Evolutionary conservation across 2,888 invertebrate species (phyloP).

Genomic region (Megastigmus dorsalis): DNA sequence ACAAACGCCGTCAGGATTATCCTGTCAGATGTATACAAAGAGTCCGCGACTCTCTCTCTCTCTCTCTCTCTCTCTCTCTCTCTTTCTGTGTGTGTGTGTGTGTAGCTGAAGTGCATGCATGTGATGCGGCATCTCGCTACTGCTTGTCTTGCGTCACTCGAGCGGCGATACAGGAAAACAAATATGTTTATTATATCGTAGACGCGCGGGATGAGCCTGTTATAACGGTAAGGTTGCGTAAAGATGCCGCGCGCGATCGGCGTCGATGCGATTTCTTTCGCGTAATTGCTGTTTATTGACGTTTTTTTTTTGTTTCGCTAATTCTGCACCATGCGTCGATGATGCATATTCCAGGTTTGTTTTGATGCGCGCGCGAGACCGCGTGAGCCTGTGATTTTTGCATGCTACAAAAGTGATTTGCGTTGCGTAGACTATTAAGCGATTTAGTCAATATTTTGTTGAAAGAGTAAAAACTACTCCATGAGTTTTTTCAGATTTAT

Average conservation of each 20-base stretch:
- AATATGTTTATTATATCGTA: constrained; percentile 27
- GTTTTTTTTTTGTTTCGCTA: too few relatives aligned
- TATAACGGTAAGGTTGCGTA: constrained; percentile 38
- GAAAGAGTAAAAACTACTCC: not conserved
- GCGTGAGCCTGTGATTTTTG: not conserved
- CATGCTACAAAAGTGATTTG: not conserved
- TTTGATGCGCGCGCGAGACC: not conserved
- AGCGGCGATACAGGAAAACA: not conserved
- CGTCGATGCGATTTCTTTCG: too few relatives aligned
- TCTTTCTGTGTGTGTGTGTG: too few relatives aligned
- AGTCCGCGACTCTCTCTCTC: too few relatives aligned
- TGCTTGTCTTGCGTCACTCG: not conserved
- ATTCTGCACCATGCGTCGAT: not conserved
- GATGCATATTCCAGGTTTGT: not conserved
- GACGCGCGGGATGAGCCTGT: not conserved
- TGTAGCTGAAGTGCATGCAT: too few relatives aligned
- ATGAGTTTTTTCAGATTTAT: not conserved
- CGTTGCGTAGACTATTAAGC: too few relatives aligned
- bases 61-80: too few relatives aligned
- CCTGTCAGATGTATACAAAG: constrained; percentile 11
- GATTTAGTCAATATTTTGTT: too few relatives aligned
- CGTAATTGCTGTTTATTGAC: constrained; percentile 18
- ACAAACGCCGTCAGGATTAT: constrained; percentile 16
- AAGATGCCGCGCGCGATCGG: not conserved
- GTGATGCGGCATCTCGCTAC: too few relatives aligned